A percentile compares a stretch with the other conserved stretches of the same genome.
Conservation (phyloP, 2,797 vertebrate genomes). For the Dicrostonyx torquatus region DNA sequence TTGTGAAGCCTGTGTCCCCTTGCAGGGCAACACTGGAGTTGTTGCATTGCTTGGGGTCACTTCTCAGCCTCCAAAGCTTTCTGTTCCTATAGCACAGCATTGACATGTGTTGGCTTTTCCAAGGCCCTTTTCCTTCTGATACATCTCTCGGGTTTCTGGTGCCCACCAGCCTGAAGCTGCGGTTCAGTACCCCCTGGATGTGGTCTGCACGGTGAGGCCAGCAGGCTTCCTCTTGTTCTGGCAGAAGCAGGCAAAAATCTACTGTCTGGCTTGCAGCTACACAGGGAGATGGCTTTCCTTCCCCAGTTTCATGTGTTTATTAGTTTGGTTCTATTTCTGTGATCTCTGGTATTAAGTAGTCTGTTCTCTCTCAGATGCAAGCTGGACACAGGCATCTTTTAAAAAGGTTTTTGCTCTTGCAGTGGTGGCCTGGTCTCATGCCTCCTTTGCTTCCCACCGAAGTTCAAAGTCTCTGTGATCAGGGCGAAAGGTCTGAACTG, state of each 20-base stretch:
- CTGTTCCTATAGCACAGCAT: too few species aligned
- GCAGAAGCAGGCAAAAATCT: background rate
- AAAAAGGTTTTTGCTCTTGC: background rate
- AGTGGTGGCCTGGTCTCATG: background rate
- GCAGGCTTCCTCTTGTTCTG: background rate
- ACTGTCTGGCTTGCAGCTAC: background rate
- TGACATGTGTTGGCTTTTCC: background rate
- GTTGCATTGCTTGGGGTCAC: background rate
- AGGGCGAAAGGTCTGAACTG: background rate
- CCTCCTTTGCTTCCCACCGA: background rate
- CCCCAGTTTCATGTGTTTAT: constrained; percentile 16
- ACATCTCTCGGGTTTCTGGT: background rate
- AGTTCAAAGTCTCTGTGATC: background rate
- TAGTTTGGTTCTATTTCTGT: constrained; percentile 34
- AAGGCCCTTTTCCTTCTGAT: background rate
- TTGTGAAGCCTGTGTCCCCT: background rate
- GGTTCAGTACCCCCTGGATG: background rate
- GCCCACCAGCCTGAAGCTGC: background rate
- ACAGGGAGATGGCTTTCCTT: background rate
- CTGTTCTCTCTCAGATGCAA: background rate
- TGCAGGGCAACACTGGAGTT: background rate
- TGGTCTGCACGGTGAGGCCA: background rate
- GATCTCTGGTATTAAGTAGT: constrained; percentile 27
- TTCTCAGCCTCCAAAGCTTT: background rate
- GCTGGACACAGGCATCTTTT: constrained; percentile 8